A percentile compares a stretch with the other conserved stretches of the same genome.
Conservation (phyloP, 2,113 vertebrate genomes). For the Aleadryas rufinucha region DNA sequence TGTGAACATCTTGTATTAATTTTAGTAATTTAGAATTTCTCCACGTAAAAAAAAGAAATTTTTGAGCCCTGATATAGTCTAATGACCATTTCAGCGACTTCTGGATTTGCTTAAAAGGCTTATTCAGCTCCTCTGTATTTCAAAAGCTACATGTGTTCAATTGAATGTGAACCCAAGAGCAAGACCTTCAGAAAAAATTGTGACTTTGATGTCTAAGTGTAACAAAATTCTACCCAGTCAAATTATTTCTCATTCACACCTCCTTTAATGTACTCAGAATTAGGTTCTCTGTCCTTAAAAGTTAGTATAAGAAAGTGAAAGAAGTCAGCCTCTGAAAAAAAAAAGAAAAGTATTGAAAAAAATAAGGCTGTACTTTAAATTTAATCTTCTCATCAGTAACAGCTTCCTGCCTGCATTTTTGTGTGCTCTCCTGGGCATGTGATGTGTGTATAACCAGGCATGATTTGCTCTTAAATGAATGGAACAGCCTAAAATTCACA, state of each 20-base stretch:
- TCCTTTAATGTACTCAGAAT: neutral
- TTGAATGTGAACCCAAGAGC: neutral
- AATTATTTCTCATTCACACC: neutral
- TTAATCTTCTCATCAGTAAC: neutral
- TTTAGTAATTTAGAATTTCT: neutral
- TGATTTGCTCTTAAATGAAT: neutral
- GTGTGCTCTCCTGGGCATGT: neutral
- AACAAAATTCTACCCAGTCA: neutral
- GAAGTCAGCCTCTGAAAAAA: neutral
- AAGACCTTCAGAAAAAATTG: neutral
- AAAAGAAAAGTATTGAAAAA: too few species aligned
- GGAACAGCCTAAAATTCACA: neutral
- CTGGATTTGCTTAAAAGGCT: conserved; percentile 4
- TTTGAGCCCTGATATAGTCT: neutral
- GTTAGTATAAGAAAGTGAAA: neutral
- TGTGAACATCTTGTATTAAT: neutral
- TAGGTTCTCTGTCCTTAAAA: neutral
- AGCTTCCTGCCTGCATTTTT: neutral
- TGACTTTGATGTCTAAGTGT: neutral
- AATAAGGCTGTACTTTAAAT: neutral
- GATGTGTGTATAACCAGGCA: neutral
- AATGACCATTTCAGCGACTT: conserved; percentile 3
- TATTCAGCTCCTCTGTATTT: neutral
- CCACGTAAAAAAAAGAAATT: neutral
- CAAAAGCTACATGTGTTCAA: neutral